These are phyloP conservation scores for Tylochromis polylepis DNA, from an alignment of 2,113 vertebrate genomes.

Conservation along the genomic window DNA sequence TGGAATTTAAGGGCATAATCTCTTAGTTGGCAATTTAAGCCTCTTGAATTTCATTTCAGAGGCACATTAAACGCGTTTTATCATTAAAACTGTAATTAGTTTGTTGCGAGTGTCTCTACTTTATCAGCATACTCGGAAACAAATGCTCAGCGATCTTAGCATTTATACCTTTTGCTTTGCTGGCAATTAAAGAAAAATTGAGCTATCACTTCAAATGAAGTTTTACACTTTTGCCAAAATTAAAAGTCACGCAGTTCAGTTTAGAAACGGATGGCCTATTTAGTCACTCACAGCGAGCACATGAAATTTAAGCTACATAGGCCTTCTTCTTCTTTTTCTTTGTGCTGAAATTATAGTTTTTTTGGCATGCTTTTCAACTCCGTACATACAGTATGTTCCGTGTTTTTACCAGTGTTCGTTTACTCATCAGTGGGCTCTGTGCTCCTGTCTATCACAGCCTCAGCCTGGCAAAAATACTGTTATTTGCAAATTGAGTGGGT, in stretches of 20 bases:
- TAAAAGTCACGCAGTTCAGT: background rate
- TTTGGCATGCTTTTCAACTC: background rate
- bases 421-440: conserved; percentile 11
- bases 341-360: background rate
- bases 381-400: background rate
- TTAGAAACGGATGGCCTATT: background rate
- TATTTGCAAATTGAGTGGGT: conserved; percentile 63
- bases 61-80: background rate
- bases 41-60: background rate
- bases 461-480: conserved; percentile 53
- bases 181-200: background rate
- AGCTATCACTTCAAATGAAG: background rate
- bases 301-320: background rate
- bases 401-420: background rate
- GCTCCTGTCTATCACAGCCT: conserved; percentile 40
- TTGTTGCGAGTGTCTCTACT: background rate
- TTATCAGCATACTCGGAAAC: background rate
- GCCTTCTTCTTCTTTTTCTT: background rate
- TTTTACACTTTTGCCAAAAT: background rate
- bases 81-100: background rate
- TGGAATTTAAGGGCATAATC: background rate
- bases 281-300: background rate
- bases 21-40: background rate
- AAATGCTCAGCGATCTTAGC: background rate
- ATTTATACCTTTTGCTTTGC: background rate